phyloP scores from a whole-genome alignment of 2,113 vertebrate species.

The Cyprinodon brontotheroides region DNA sequence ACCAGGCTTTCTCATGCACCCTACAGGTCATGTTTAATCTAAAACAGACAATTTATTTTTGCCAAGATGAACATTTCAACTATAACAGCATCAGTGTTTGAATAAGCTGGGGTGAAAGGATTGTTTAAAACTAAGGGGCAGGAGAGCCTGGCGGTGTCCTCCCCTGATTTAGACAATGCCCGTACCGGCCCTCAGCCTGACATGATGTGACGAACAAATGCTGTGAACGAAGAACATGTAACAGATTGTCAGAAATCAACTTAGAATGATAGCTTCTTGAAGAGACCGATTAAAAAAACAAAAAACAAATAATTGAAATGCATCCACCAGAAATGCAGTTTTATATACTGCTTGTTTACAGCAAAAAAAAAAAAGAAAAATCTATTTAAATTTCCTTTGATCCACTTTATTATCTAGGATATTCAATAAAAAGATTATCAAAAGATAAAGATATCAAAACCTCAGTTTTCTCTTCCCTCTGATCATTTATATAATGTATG shows the following conservation, averaged over 20 bases:
- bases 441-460: background rate
- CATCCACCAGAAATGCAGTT: background rate
- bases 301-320: background rate
- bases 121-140: conserved; percentile 37
- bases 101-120: conserved; percentile 2
- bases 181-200: conserved; percentile 78
- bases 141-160: conserved; percentile 64
- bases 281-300: background rate
- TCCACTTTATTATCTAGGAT: background rate
- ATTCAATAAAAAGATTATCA: background rate
- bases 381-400: conserved; percentile 1
- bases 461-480: background rate
- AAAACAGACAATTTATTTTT: conserved; percentile 11
- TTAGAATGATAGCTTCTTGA: conserved; percentile 12
- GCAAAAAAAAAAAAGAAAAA: fast-evolving
- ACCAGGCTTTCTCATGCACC: conserved; percentile 61
- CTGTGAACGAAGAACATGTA: conserved; percentile 77
- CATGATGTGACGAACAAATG: conserved; percentile 81
- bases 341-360: background rate
- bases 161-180: conserved; percentile 65
- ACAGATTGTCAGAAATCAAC: conserved; percentile 51
- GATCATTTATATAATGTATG: background rate
- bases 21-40: conserved; percentile 36
- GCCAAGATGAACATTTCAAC: conserved; percentile 4
- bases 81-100: conserved; percentile 37